Evolutionary conservation across 2,888 invertebrate genomes (phyloP), one percentile per base, ranked within the genome.

Genomic region (Mellilla xanthometata): DNA sequence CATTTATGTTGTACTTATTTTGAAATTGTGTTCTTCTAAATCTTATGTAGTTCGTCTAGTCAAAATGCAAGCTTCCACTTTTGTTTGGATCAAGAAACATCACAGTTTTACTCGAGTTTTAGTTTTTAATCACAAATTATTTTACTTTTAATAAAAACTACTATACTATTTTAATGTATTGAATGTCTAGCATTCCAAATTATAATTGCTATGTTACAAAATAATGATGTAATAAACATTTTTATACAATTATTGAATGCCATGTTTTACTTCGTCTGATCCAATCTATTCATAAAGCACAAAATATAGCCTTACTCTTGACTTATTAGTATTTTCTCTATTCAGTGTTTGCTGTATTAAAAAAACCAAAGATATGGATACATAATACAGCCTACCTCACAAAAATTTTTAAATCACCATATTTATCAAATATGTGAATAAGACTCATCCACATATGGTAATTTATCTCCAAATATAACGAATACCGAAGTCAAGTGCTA

Each of bases 11-110:
- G 41, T 55, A 49, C 47, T 41, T 49, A 38, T 50, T 47, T 61
- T 55, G 32, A 55, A 57, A 57, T 47, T 64, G 52, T 66, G 59
- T 71, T 68, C 63, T 72, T 70, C 54, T 46, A 65, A 72, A 71
- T 65, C 60, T 62, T 49, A 60, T 60, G 70, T 76, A 80, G 72
- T 76, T 86, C 19, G n/a, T 24, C 86, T 86, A 86, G 86, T 86
- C 85, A 85, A 68, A 54, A 58, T 65, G 60, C 65, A 68, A 19
- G 69, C 81, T 83, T 83, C 81, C 82, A 76, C 67, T 58, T 55
- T 24, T 3, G 34, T 49, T 62, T 64, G 53, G 50, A 52, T 66
- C 43, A 62, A n/a, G 33, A 54, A 65, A 56, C 82, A 83, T 82
- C 82, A 82, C 83, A 81, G 66, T 68, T 55, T 51, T 57, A 56